Evolutionary conservation across 1,140 invertebrate species (phyloP), one percentile per base, ranked within the genome.

Genomic region (Drosophila aff.): DNA sequence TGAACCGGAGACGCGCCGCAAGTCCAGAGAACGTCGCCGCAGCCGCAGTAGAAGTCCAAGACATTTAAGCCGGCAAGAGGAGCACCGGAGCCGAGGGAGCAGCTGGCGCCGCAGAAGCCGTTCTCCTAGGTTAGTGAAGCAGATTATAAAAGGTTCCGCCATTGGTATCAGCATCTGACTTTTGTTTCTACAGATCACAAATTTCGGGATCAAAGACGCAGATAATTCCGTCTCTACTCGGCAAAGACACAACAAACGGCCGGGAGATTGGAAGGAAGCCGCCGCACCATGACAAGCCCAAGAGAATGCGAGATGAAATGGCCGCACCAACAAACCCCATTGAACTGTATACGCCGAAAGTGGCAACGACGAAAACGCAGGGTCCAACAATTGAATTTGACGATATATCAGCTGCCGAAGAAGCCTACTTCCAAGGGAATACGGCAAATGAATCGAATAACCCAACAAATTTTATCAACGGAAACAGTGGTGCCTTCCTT

Each of bases 21-120:
- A 38, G 3, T 63, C 63, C 6, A 64, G 66, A 8, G 61, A 62
- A 40, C 28, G 33, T 2, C 66, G 57, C 3, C 44, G 60, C 23
- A 76, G 58, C 33, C 76, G 50, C 3, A 81, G 69, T 38, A 64
- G 76, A 13, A 76, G 66, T 46, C 75, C 67, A 11, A 77, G 38
- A 10, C 75, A 61, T 18, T 46, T 13, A n/a, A 10, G 11, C 1
- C 31, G 31, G 7, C 21, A 61, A 23, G 43, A 69, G 8, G 36
- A 50, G 0, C 49, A 55, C n/a, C 33, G 49, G 0, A 68, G 59
- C 28, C 55, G 57, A 0, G 31, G 55, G 0, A 49, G 18, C 23
- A 68, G 47, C 15, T 26, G 60, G 6, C 36, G 52, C 33, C 72
- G 58, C 0, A 60, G 60, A 8, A 85, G 78, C 36, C 47, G 49